Evolutionary conservation across 2,888 invertebrate genomes (phyloP).

Genomic region (Drepanosiphum platanoidis): DNA sequence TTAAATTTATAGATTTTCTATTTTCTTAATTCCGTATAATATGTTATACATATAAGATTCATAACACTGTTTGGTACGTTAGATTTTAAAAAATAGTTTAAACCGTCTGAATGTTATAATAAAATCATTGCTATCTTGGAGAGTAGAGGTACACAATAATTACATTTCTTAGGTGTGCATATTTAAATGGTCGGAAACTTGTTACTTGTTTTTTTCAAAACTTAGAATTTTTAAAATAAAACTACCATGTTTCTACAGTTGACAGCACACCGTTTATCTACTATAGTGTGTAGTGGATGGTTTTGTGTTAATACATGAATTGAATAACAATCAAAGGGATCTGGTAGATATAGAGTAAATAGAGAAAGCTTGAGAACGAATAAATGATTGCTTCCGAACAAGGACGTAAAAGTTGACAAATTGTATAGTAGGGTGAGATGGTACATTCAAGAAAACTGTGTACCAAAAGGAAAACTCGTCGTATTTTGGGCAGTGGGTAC

Average conservation of each 20-base stretch:
- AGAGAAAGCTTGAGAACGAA: too few species aligned
- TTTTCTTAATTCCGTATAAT: background rate
- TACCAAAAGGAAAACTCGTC: background rate
- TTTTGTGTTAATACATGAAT: background rate
- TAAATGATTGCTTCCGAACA: background rate
- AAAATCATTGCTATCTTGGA: slow-evolving; percentile 30
- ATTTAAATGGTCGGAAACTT: too few species aligned
- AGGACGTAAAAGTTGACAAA: background rate
- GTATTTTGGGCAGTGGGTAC: background rate
- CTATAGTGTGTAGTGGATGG: background rate
- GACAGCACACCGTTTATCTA: slow-evolving; percentile 38
- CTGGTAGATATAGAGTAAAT: background rate
- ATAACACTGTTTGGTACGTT: background rate
- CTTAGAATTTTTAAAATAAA: slow-evolving; percentile 7
- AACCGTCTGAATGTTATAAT: slow-evolving; percentile 36
- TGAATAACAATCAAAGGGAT: background rate
- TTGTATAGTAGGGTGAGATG: background rate
- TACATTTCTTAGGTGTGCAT: too few species aligned
- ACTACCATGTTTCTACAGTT: slow-evolving; percentile 5
- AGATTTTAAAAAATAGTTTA: slow-evolving; percentile 46
- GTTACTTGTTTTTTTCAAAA: background rate
- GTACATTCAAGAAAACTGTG: background rate
- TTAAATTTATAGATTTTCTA: slow-evolving; percentile 29
- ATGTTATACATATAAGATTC: too few species aligned
- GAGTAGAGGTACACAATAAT: too few species aligned